Conservation (phyloP, 2,797 vertebrate species). For the Chaetophractus vellerosus region DNA sequence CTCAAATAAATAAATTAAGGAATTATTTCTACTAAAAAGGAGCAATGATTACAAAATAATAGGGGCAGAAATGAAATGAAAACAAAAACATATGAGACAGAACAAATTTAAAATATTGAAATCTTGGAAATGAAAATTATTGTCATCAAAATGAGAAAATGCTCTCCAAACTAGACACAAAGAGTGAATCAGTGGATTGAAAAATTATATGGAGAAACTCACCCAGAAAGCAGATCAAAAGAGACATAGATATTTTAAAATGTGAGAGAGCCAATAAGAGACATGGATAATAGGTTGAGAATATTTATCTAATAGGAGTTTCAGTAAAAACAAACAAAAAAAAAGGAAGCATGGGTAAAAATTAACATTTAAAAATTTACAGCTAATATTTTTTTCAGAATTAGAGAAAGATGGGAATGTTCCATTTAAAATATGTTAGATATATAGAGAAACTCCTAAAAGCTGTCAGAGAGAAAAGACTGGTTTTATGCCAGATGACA, state of each 20-base stretch:
- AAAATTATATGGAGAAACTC: not conserved
- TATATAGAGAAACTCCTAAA: not conserved
- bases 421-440: not conserved
- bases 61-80: not conserved
- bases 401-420: not conserved
- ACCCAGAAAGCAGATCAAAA: not conserved
- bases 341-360: not conserved
- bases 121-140: not conserved
- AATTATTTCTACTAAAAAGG: not conserved
- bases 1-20: not conserved
- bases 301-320: not conserved
- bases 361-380: not conserved
- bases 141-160: not conserved
- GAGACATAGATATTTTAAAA: not conserved
- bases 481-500: not conserved
- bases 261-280: not conserved
- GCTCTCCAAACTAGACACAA: not conserved
- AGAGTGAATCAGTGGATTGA: not conserved
- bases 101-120: not conserved
- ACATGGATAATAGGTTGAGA: not conserved
- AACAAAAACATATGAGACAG: not conserved
- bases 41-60: not conserved
- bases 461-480: not conserved
- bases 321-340: not conserved
- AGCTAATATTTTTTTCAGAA: not conserved